Percentiles rank a stretch among this genome's conserved stretches.
phyloP scores from a whole-genome alignment of 2,797 vertebrate genomes.

The Acanthornis magna region DNA sequence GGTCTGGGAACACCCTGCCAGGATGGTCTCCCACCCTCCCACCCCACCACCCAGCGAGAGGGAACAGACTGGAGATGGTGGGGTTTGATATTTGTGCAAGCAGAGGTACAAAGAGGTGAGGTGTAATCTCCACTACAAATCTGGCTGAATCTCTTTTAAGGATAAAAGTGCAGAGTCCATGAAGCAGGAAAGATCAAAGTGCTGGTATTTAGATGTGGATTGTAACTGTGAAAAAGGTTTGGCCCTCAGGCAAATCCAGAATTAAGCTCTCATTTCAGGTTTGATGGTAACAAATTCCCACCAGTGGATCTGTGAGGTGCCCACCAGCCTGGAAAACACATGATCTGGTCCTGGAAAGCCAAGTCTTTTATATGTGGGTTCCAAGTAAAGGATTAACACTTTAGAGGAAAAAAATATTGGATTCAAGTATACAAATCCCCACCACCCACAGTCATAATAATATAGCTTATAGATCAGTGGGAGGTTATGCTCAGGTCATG shows the following conservation, averaged over 20 bases:
- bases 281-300: slow-evolving; percentile 37
- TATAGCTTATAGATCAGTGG: neutral
- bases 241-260: slow-evolving; percentile 22
- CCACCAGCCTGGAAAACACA: neutral
- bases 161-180: neutral
- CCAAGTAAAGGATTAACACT: slow-evolving; percentile 17
- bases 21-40: neutral
- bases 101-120: neutral
- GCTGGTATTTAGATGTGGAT: neutral
- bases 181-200: slow-evolving; percentile 30
- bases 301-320: neutral
- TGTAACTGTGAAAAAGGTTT: neutral
- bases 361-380: neutral
- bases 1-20: neutral
- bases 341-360: slow-evolving; percentile 2
- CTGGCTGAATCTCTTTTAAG: neutral
- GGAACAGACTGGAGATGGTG: neutral
- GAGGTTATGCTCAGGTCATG: neutral
- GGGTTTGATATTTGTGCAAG: neutral
- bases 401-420: neutral
- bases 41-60: neutral
- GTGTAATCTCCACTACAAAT: neutral
- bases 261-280: neutral
- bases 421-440: neutral
- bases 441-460: neutral